A percentile compares a stretch with the other conserved stretches of the same genome.
Evolutionary conservation across 2,888 invertebrate species (phyloP).

Genomic region (Synergus gifuensis): DNA sequence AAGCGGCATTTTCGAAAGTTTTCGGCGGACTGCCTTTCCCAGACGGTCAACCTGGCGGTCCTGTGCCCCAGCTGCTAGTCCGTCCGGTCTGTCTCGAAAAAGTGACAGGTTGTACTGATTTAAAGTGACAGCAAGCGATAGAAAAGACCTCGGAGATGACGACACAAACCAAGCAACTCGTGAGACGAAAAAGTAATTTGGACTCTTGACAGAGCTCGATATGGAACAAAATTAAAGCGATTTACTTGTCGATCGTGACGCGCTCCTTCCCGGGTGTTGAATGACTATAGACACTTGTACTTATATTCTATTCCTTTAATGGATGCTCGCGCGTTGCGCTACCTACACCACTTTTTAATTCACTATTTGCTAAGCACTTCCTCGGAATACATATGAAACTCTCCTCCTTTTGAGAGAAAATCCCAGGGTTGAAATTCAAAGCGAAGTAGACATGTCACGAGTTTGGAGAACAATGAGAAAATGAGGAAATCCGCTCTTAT

Average conservation of each 20-base stretch:
- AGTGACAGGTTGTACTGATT: constrained; percentile 37
- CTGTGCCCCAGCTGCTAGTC: constrained; percentile 39
- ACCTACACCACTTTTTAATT: constrained; percentile 39
- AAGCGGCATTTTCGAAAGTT: constrained; percentile 86
- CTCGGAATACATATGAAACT: background rate
- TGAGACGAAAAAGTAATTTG: constrained; percentile 2
- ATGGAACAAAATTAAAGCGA: constrained; percentile 13
- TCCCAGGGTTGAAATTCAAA: constrained; percentile 5
- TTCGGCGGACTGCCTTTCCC: constrained; percentile 38
- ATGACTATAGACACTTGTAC: constrained; percentile 40
- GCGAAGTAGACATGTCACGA: constrained; percentile 2
- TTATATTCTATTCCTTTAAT: constrained; percentile 38
- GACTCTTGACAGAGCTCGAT: background rate
- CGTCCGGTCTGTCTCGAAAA: constrained; percentile 30
- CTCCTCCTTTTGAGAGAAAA: background rate
- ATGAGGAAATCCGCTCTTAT: constrained; percentile 29
- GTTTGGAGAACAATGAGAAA: constrained; percentile 10
- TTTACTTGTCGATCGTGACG: background rate
- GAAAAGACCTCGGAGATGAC: background rate
- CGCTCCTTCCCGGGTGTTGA: constrained; percentile 29
- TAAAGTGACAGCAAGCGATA: constrained; percentile 5
- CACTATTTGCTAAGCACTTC: constrained; percentile 7
- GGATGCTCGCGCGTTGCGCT: constrained; percentile 40
- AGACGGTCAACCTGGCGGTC: constrained; percentile 40
- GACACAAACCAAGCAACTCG: background rate